These are phyloP conservation scores for Triplophysa yarkandensis DNA, from an alignment of 2,797 vertebrate genomes.

Conservation along the genomic window DNA sequence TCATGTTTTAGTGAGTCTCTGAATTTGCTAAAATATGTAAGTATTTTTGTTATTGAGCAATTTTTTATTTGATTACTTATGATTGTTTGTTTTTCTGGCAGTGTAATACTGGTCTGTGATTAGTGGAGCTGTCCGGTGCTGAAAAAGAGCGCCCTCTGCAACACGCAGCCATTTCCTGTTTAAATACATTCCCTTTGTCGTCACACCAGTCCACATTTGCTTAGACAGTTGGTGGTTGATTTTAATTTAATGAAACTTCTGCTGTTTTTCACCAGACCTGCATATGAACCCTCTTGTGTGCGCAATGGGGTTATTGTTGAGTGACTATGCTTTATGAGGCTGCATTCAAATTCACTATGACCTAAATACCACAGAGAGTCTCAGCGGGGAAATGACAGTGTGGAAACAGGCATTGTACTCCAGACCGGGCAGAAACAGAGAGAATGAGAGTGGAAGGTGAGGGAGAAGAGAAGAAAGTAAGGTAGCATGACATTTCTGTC, in stretches of 20 bases:
- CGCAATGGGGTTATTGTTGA: conserved; percentile 20
- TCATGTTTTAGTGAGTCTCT: too few species aligned
- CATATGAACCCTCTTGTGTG: conserved; percentile 29
- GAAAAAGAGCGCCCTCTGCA: neutral
- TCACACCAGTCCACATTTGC: neutral
- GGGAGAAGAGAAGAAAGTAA: conserved; percentile 8
- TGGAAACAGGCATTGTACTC: conserved; percentile 29
- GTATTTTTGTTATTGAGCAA: too few species aligned
- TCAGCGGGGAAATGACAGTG: conserved; percentile 30
- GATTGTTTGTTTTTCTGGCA: neutral
- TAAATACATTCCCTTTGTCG: conserved; percentile 2
- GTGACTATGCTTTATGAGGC: conserved; percentile 25
- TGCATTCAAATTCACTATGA: conserved; percentile 44
- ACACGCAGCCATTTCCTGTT: neutral
- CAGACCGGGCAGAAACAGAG: conserved; percentile 14
- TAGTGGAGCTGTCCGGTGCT: neutral
- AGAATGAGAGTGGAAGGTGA: conserved; percentile 30
- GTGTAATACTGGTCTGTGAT: conserved; percentile 3
- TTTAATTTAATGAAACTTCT: conserved; percentile 27
- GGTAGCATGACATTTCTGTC: conserved; percentile 47
- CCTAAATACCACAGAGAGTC: conserved; percentile 32
- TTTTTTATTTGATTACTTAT: too few species aligned
- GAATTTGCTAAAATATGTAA: too few species aligned
- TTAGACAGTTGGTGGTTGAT: conserved; percentile 24
- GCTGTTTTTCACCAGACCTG: conserved; percentile 18